Conservation (phyloP, 2,888 invertebrate genomes). For the Diploptera punctata region DNA sequence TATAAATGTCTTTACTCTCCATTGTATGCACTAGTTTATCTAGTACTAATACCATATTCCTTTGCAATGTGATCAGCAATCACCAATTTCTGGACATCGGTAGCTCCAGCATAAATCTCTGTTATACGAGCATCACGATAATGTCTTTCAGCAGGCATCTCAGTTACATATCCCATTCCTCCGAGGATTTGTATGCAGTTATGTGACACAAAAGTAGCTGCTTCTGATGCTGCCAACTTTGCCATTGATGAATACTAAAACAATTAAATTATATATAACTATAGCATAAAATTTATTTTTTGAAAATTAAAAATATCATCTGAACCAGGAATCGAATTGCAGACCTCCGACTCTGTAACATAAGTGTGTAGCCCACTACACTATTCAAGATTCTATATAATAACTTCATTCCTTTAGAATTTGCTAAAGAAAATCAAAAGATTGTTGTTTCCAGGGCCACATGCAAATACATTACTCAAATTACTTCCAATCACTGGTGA, state of each 20-base stretch:
- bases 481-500: no score
- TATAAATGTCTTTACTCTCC: no score
- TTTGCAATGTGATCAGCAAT: slow-evolving; percentile 71
- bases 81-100: slow-evolving; percentile 75
- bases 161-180: slow-evolving; percentile 72
- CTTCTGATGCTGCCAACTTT: slow-evolving; percentile 73
- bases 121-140: slow-evolving; percentile 80
- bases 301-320: no score
- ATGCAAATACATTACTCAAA: no score
- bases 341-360: no score
- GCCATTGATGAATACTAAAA: slow-evolving; percentile 74
- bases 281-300: neutral
- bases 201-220: slow-evolving; percentile 71
- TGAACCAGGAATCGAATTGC: no score
- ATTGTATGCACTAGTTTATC: no score
- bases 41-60: slow-evolving; percentile 58
- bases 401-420: no score
- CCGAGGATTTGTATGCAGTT: slow-evolving; percentile 78
- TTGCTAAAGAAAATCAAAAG: no score
- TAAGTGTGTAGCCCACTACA: no score
- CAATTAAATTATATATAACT: neutral
- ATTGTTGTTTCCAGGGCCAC: no score
- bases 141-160: slow-evolving; percentile 76
- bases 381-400: no score
- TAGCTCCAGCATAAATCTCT: slow-evolving; percentile 82